Evolutionary conservation across 2,113 vertebrate genomes (phyloP).

Genomic region (Echinops telfairi): DNA sequence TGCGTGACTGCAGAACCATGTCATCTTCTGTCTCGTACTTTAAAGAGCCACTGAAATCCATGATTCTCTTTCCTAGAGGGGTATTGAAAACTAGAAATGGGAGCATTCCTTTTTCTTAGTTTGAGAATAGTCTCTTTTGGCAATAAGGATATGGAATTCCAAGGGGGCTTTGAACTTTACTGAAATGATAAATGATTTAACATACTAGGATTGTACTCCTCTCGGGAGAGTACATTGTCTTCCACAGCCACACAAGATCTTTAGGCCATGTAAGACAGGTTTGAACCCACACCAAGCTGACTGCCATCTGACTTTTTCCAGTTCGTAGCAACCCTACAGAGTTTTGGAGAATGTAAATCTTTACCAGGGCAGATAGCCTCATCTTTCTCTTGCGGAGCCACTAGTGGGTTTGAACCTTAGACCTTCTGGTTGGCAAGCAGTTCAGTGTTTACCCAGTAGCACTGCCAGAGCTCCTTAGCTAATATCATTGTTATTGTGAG

Average conservation of each 20-base stretch:
- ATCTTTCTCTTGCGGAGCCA: too few species aligned
- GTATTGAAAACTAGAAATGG: background rate
- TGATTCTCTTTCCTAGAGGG: background rate
- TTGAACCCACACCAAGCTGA: too few species aligned
- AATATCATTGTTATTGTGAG: too few species aligned
- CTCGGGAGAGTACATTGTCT: background rate
- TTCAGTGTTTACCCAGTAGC: too few species aligned
- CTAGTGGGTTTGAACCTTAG: too few species aligned
- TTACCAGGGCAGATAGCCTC: too few species aligned
- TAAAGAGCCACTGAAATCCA: background rate
- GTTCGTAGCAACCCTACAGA: too few species aligned
- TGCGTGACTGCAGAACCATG: background rate
- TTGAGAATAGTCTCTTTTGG: background rate
- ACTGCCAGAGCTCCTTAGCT: too few species aligned
- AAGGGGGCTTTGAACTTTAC: background rate
- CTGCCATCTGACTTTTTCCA: too few species aligned
- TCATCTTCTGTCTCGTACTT: background rate
- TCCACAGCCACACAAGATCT: background rate
- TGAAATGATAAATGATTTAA: constrained; percentile 30
- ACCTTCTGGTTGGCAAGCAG: too few species aligned
- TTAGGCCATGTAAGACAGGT: background rate
- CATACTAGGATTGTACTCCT: background rate
- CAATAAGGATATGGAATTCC: background rate
- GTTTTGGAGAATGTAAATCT: too few species aligned
- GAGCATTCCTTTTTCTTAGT: background rate